phyloP scores from a whole-genome alignment of 2,888 invertebrate species.

The Ennomos quercinarius region DNA sequence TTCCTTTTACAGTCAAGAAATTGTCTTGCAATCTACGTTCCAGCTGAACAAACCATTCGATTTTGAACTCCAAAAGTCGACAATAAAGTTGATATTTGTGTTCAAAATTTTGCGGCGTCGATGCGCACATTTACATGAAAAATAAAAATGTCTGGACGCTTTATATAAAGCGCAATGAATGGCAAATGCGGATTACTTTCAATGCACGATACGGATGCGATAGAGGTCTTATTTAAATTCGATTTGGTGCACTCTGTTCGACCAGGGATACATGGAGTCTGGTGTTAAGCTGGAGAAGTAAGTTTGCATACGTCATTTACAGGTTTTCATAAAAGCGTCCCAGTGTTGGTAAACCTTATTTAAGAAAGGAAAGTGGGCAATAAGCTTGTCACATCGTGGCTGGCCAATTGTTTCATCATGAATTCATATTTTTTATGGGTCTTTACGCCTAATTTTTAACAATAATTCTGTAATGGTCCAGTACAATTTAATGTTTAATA shows the following conservation, averaged over 20 bases:
- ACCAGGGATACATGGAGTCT: slow-evolving; percentile 7
- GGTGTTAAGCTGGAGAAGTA: neutral
- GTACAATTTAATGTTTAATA: too few species aligned
- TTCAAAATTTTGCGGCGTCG: slow-evolving; percentile 34
- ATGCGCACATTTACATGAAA: slow-evolving; percentile 55
- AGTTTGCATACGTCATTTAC: too few species aligned
- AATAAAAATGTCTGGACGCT: slow-evolving; percentile 58
- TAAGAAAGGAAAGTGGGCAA: too few species aligned
- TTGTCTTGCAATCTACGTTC: slow-evolving; percentile 49
- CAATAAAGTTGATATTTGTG: slow-evolving; percentile 37
- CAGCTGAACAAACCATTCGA: slow-evolving; percentile 23
- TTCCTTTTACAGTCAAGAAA: slow-evolving; percentile 48
- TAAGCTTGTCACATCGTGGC: too few species aligned
- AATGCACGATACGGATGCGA: slow-evolving; percentile 34
- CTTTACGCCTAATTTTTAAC: too few species aligned
- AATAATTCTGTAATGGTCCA: too few species aligned
- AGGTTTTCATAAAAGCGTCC: too few species aligned
- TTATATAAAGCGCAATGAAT: slow-evolving; percentile 63
- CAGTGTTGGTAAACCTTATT: too few species aligned
- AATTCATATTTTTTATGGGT: too few species aligned
- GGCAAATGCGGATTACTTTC: slow-evolving; percentile 62
- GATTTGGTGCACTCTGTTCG: slow-evolving; percentile 20
- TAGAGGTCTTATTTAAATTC: slow-evolving; percentile 29
- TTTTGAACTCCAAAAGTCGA: slow-evolving; percentile 31
- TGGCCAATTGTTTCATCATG: too few species aligned